Percentiles rank a stretch among this genome's conserved stretches.
phyloP scores from a whole-genome alignment of 2,113 vertebrate genomes.

The Xyrauchen texanus region DNA sequence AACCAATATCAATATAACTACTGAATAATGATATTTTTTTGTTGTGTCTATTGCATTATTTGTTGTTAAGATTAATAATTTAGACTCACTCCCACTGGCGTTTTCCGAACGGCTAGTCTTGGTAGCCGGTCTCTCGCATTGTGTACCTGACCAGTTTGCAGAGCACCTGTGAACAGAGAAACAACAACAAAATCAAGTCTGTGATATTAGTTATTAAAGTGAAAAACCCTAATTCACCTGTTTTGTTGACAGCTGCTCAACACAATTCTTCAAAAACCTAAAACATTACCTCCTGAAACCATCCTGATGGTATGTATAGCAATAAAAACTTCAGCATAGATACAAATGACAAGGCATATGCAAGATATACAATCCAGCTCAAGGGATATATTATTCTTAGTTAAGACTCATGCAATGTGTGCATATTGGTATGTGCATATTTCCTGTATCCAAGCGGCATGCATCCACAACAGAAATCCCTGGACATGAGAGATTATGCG shows the following conservation, averaged over 20 bases:
- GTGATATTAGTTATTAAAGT: too few relatives aligned
- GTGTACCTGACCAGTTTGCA: constrained; percentile 85
- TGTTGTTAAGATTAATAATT: too few relatives aligned
- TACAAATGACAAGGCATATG: too few relatives aligned
- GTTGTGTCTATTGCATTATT: too few relatives aligned
- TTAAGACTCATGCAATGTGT: constrained; percentile 13
- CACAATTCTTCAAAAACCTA: too few relatives aligned
- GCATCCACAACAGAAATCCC: neutral
- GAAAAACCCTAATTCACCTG: too few relatives aligned
- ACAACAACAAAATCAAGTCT: neutral
- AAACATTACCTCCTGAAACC: too few relatives aligned
- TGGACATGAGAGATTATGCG: neutral
- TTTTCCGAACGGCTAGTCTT: constrained; percentile 85
- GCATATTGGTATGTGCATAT: neutral
- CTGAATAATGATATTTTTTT: too few relatives aligned
- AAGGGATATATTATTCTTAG: constrained; percentile 6
- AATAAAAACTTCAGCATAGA: too few relatives aligned
- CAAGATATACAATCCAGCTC: neutral
- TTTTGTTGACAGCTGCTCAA: too few relatives aligned
- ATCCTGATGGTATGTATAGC: too few relatives aligned
- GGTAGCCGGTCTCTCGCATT: constrained; percentile 83
- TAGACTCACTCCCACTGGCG: constrained; percentile 81
- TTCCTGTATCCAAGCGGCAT: neutral
- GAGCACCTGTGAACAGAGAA: constrained; percentile 76
- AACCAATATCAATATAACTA: too few relatives aligned